phyloP scores from a whole-genome alignment of 2,888 invertebrate genomes.

The Sphinx pinastri region DNA sequence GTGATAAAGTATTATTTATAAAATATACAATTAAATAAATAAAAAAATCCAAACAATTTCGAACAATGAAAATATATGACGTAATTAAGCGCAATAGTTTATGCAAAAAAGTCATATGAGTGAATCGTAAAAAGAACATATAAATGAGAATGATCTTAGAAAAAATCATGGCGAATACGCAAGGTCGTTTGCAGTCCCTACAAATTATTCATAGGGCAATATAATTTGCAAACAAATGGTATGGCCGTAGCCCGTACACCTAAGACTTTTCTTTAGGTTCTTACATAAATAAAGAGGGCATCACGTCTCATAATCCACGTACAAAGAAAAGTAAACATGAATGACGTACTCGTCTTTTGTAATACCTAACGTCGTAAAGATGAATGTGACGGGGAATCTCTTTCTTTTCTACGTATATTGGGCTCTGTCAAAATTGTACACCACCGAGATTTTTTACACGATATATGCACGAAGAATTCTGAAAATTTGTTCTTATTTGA shows the following conservation, averaged over 20 bases:
- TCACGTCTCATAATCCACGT: slow-evolving; percentile 79
- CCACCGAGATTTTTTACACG: slow-evolving; percentile 25
- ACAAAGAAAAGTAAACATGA: slow-evolving; percentile 76
- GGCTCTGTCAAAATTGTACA: slow-evolving; percentile 33
- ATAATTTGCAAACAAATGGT: slow-evolving; percentile 72
- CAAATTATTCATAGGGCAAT: slow-evolving; percentile 71
- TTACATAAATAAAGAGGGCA: slow-evolving; percentile 72
- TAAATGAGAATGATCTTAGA: slow-evolving; percentile 4
- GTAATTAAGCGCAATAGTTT: neutral
- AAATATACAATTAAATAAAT: neutral
- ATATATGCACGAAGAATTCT: neutral
- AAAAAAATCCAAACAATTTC: neutral
- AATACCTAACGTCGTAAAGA: slow-evolving; percentile 74
- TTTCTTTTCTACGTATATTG: slow-evolving; percentile 40
- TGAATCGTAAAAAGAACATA: slow-evolving; percentile 17
- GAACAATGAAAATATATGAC: neutral
- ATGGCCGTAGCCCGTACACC: slow-evolving; percentile 55
- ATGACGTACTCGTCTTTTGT: slow-evolving; percentile 73
- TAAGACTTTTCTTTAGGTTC: slow-evolving; percentile 57
- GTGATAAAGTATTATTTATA: too few relatives aligned
- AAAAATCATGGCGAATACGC: slow-evolving; percentile 29
- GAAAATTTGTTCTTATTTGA: neutral
- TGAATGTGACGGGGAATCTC: slow-evolving; percentile 60
- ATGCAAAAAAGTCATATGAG: slow-evolving; percentile 14
- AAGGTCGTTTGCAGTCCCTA: slow-evolving; percentile 37